Base-by-base conservation (phyloP, 2,113 vertebrate species). In the Azemiops feae region DNA sequence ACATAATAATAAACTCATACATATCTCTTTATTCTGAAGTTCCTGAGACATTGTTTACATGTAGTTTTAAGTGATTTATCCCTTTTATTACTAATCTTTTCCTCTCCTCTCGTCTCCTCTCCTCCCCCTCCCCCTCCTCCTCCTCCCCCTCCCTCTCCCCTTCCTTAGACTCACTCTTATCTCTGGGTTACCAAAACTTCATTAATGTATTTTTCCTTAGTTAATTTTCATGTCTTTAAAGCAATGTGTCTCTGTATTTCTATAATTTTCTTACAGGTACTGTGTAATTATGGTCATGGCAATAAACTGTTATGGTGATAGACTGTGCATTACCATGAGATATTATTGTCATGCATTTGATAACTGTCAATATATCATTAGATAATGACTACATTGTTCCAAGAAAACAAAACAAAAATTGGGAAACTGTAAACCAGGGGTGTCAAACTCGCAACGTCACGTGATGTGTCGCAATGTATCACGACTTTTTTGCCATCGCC, bases 321-420 rank as follows among this genome's bases (percentile, higher is more conserved):
- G 34, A 74, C 16, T 74, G 5, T 74, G 16, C n/a, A 39, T 39
- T 74, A 74, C 18, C n/a, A 39, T 39, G n/a, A 39, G 16, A 39
- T 39, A 8, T 20, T 74, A 52, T 6, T 74, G 6, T 43, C 22
- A 88, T 14, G 45, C 30, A 39, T 34, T 53, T 23, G 12, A 22
- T 53, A 88, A 69, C 22, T 64, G 5, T 34, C 88, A 74, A 87
- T 54, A 16, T 50, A 89, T 39, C 1, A 34, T 23, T 52, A 23
- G 27, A 52, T 90, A 43, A 34, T 18, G 69, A 88, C n/a, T 30
- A 53, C 60, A 91, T 69, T 94, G 39, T 20, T 85, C 53, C 45
- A 94, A 92, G 60, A 93, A 87, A 39, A 87, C 7, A 94, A 95
- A 64, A 81, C 94, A 95, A 94, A 9, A 89, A 55, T 94, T 54